phyloP scores from a whole-genome alignment of 2,113 vertebrate genomes.

The Lontra canadensis region DNA sequence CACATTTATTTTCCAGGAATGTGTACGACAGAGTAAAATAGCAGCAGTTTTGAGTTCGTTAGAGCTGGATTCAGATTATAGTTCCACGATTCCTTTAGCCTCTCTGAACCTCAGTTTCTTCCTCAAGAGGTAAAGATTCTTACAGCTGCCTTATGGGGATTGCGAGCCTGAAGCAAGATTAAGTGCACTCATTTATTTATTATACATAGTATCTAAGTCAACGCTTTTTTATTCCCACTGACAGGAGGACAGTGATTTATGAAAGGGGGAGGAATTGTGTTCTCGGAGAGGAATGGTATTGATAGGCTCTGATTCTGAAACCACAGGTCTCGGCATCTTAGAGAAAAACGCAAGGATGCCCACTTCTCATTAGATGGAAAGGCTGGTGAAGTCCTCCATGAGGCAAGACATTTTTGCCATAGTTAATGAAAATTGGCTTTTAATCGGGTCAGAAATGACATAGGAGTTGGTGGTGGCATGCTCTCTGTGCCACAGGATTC shows the following conservation, averaged over 20 bases:
- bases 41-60: background rate
- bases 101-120: background rate
- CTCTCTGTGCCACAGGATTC: background rate
- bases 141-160: background rate
- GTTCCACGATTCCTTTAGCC: background rate
- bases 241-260: background rate
- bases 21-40: background rate
- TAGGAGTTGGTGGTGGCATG: background rate
- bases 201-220: constrained; percentile 16
- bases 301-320: constrained; percentile 8
- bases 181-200: constrained; percentile 46
- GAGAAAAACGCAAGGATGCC: background rate
- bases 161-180: constrained; percentile 33
- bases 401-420: background rate
- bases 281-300: background rate
- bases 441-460: background rate
- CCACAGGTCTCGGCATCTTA: background rate
- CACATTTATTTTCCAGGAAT: background rate
- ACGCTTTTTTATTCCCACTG: constrained; percentile 34
- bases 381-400: background rate
- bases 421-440: background rate
- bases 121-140: background rate
- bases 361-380: background rate
- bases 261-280: background rate
- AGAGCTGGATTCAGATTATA: background rate